Conservation (phyloP, 1,140 invertebrate genomes). For the Cylas formicarius region DNA sequence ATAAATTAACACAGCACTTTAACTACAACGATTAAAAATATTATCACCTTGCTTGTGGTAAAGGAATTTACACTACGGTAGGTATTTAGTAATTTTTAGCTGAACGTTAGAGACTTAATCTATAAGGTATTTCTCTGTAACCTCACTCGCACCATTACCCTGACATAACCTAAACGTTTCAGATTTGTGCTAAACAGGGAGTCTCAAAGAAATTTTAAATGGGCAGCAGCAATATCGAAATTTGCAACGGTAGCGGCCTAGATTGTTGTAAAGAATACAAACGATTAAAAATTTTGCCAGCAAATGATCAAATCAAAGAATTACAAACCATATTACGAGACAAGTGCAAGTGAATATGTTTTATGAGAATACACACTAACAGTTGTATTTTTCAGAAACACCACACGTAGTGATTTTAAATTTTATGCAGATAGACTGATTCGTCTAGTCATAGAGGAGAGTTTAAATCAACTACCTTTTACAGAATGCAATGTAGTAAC, state of each 20-base stretch:
- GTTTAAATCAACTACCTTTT: constrained; percentile 94
- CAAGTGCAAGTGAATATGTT: constrained; percentile 63
- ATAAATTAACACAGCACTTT: too few relatives aligned
- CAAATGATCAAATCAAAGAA: constrained; percentile 86
- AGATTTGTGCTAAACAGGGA: too few relatives aligned
- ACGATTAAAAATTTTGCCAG: constrained; percentile 72
- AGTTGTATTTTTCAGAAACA: constrained; percentile 62
- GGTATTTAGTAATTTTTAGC: too few relatives aligned
- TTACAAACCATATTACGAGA: constrained; percentile 92
- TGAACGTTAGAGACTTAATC: too few relatives aligned
- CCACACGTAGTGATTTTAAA: constrained; percentile 92
- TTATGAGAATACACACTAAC: neutral
- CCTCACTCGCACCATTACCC: too few relatives aligned
- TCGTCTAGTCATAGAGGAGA: constrained; percentile 94
- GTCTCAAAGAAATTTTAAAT: constrained; percentile 19
- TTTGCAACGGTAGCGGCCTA: constrained; percentile 14
- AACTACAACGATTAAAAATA: too few relatives aligned
- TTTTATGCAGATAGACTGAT: constrained; percentile 96
- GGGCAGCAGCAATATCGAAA: constrained; percentile 33
- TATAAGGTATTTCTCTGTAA: too few relatives aligned
- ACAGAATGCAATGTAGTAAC: constrained; percentile 82
- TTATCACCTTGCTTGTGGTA: too few relatives aligned
- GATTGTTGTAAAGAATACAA: constrained; percentile 52
- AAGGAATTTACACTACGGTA: too few relatives aligned
- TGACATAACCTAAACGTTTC: constrained; percentile 17